Percentiles rank a stretch among this genome's conserved stretches.
Evolutionary conservation across 2,113 vertebrate species (phyloP).

Genomic region (Nettapus auritus): DNA sequence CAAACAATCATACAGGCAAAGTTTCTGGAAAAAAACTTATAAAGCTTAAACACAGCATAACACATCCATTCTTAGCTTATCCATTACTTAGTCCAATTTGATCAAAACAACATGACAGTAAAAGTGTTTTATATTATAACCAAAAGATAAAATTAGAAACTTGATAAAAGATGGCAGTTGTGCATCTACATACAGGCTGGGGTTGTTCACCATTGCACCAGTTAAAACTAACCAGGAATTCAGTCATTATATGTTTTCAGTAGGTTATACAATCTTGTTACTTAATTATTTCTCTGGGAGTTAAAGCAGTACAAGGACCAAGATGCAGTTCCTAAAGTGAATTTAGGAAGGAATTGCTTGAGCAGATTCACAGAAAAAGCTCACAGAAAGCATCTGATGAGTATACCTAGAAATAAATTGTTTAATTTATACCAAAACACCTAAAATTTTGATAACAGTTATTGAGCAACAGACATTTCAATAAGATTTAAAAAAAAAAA

Average conservation of each 20-base stretch:
- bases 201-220: conserved; percentile 86
- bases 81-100: background rate
- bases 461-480: background rate
- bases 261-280: background rate
- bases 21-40: background rate
- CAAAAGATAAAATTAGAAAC: background rate
- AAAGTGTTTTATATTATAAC: background rate
- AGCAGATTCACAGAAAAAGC: background rate
- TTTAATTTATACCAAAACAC: background rate
- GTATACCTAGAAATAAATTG: background rate
- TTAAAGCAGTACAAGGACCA: background rate
- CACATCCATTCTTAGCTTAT: background rate
- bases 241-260: conserved; percentile 81
- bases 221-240: conserved; percentile 77
- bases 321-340: background rate
- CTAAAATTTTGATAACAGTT: background rate
- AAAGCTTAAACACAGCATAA: background rate
- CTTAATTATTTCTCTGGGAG: background rate
- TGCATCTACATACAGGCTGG: conserved; percentile 82
- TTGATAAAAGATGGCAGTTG: background rate
- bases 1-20: background rate
- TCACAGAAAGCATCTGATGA: background rate
- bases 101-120: background rate
- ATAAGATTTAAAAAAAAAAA: background rate
- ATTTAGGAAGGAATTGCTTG: background rate